phyloP scores from a whole-genome alignment of 2,113 vertebrate genomes.

The Urocynchramus pylzowi region DNA sequence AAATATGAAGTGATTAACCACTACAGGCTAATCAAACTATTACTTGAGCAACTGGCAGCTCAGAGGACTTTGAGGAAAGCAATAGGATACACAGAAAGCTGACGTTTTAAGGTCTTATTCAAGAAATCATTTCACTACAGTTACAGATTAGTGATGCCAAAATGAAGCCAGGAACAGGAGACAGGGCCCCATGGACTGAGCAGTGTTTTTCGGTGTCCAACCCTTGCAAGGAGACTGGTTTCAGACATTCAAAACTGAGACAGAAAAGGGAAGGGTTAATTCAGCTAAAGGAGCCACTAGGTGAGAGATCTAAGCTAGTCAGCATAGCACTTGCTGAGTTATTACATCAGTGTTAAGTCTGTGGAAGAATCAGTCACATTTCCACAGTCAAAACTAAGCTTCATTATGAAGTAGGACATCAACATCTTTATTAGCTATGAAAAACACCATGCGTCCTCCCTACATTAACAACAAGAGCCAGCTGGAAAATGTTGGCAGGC shows the following conservation, averaged over 20 bases:
- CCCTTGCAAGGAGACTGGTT: background rate
- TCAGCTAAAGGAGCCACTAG: background rate
- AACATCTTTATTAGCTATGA: conserved; percentile 14
- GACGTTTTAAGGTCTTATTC: background rate
- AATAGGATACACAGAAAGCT: background rate
- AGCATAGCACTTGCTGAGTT: background rate
- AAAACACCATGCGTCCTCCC: background rate
- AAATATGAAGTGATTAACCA: background rate
- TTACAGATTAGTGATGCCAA: background rate
- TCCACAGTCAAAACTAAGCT: background rate
- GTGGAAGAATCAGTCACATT: background rate
- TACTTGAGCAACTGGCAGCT: background rate
- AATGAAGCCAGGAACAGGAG: background rate
- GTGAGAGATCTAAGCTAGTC: background rate
- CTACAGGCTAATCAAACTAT: background rate
- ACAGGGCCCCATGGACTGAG: background rate
- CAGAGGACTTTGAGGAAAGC: background rate
- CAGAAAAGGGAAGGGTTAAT: background rate
- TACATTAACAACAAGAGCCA: background rate
- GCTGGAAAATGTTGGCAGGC: background rate
- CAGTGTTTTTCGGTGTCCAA: background rate
- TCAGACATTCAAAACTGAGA: background rate
- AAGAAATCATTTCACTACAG: background rate
- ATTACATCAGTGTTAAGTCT: background rate
- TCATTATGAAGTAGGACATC: background rate